Conservation (phyloP, 1,140 invertebrate species). For the Anastrepha ludens region DNA sequence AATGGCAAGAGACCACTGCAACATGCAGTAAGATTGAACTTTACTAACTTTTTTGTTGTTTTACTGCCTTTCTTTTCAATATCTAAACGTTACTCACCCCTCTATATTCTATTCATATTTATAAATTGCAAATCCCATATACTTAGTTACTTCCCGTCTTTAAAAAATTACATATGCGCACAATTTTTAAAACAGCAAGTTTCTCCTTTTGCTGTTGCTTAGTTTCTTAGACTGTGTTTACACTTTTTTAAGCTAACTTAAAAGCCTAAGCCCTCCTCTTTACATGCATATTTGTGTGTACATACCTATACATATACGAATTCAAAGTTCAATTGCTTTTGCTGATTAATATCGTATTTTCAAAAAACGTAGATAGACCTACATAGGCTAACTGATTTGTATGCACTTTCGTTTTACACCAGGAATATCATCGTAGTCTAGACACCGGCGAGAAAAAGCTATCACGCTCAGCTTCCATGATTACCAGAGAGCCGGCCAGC, state of each 20-base stretch:
- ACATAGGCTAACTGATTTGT: not conserved
- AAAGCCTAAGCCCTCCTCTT: not conserved
- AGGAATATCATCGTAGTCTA: slow-evolving; percentile 87
- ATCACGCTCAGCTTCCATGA: slow-evolving; percentile 80
- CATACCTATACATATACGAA: not conserved
- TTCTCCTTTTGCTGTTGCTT: not conserved
- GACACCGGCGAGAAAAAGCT: slow-evolving; percentile 85
- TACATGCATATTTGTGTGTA: not conserved
- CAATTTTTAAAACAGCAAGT: not conserved
- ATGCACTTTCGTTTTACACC: slow-evolving; percentile 53
- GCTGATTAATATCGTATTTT: not conserved
- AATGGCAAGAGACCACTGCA: slow-evolving; percentile 75
- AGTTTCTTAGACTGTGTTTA: not conserved
- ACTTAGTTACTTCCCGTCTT: not conserved
- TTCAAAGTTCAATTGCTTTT: slow-evolving; percentile 49
- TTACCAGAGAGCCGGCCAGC: slow-evolving; percentile 77
- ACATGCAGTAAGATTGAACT: slow-evolving; percentile 71
- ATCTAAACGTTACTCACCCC: not conserved
- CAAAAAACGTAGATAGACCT: not conserved
- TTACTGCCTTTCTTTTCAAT: not conserved
- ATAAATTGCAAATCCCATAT: not conserved
- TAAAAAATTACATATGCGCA: not conserved
- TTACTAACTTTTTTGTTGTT: slow-evolving; percentile 6
- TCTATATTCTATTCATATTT: not conserved
- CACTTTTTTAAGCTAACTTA: not conserved